Conservation (phyloP, 2,888 invertebrate species). For the Drosophila ochracea region DNA sequence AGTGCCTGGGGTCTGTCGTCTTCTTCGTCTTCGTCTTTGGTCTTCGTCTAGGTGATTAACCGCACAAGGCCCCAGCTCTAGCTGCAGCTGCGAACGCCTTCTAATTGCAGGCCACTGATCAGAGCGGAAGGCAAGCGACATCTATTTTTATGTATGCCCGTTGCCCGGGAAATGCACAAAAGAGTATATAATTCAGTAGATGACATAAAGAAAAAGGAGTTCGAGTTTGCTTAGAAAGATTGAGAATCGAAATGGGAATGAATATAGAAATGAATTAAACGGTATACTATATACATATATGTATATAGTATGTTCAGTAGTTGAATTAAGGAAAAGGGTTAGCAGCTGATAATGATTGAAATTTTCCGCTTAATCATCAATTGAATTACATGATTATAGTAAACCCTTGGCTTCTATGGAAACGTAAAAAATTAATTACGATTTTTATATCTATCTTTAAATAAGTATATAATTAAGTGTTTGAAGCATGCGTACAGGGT, state of each 20-base stretch:
- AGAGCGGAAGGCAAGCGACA: slow-evolving; percentile 46
- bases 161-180: slow-evolving; percentile 14
- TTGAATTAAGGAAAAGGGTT: not conserved
- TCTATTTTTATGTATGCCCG: slow-evolving; percentile 65
- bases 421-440: not conserved
- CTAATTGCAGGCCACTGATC: slow-evolving; percentile 60
- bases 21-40: slow-evolving; percentile 10
- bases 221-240: not conserved
- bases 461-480: not conserved
- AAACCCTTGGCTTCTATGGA: not conserved
- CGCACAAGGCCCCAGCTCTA: slow-evolving; percentile 50
- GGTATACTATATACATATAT: not conserved
- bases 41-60: slow-evolving; percentile 68
- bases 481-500: not conserved
- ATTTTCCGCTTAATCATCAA: not conserved
- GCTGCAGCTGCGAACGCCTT: slow-evolving; percentile 49
- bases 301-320: not conserved
- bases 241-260: not conserved
- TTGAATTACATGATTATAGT: not conserved
- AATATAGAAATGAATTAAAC: not conserved
- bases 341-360: not conserved
- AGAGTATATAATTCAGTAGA: slow-evolving; percentile 24
- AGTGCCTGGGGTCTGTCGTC: slow-evolving; percentile 38
- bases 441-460: not conserved
- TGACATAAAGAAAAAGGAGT: slow-evolving; percentile 10